These are phyloP conservation scores for Anolis sagrei DNA, from an alignment of 2,113 vertebrate genomes.

Conservation along the genomic window DNA sequence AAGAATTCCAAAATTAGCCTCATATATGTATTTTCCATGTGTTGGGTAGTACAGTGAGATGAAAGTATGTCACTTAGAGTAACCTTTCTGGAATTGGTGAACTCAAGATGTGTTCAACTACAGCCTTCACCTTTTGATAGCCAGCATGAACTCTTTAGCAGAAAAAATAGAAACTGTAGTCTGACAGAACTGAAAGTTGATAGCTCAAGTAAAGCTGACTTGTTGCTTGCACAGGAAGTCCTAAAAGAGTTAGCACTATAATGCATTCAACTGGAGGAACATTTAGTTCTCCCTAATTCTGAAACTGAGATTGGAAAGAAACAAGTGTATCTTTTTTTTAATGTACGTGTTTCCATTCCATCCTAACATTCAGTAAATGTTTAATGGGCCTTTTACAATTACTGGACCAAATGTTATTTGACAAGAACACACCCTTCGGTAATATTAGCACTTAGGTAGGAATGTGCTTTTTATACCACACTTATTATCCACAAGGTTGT, in stretches of 20 bases:
- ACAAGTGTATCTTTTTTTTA: conserved; percentile 54
- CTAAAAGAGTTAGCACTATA: conserved; percentile 16
- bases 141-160: too few species aligned
- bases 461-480: conserved; percentile 75
- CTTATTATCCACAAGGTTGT: conserved; percentile 73
- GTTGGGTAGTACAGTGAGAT: too few species aligned
- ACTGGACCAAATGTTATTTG: conserved; percentile 71
- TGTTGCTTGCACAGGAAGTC: not conserved
- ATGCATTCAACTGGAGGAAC: conserved; percentile 28
- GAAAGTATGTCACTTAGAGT: not conserved
- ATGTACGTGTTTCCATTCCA: conserved; percentile 67
- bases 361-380: conserved; percentile 75
- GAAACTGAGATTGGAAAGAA: conserved; percentile 23
- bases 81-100: not conserved
- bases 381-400: conserved; percentile 79
- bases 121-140: not conserved
- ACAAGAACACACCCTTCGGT: conserved; percentile 72
- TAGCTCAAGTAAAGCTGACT: not conserved
- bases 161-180: not conserved
- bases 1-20: too few species aligned
- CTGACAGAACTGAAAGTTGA: too few species aligned
- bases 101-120: too few species aligned
- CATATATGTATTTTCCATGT: too few species aligned
- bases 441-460: conserved; percentile 78
- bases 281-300: conserved; percentile 16